These are phyloP conservation scores for Rafetus swinhoei DNA, from an alignment of 2,113 vertebrate species.

Conservation along the genomic window DNA sequence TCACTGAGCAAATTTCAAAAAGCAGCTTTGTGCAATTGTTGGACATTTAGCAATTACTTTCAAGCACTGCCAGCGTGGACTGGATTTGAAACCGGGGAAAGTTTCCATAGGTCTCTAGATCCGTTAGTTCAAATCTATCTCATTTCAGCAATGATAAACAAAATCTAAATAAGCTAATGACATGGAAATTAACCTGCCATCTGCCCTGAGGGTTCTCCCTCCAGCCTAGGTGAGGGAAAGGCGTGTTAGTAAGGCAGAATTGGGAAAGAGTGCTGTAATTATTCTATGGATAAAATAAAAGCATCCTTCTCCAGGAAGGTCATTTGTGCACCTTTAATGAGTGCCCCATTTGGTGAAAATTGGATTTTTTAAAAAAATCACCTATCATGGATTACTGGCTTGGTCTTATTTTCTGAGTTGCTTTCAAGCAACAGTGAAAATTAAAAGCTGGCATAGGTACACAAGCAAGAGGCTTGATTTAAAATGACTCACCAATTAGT, in stretches of 20 bases:
- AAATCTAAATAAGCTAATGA: background rate
- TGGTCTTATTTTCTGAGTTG: constrained; percentile 44
- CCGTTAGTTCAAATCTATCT: background rate
- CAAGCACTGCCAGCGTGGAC: background rate
- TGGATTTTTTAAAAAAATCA: constrained; percentile 17
- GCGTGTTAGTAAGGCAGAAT: background rate
- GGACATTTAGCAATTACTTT: background rate
- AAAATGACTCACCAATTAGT: constrained; percentile 59
- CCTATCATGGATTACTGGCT: constrained; percentile 35
- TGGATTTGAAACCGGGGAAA: background rate
- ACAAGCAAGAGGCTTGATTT: constrained; percentile 65
- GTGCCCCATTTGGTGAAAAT: constrained; percentile 10
- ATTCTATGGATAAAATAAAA: background rate
- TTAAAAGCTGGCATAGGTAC: constrained; percentile 52
- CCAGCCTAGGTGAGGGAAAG: background rate
- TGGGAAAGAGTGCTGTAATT: background rate
- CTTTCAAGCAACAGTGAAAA: constrained; percentile 66
- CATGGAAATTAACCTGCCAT: accelerated
- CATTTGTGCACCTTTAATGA: background rate
- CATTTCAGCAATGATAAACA: accelerated
- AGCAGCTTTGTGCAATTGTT: background rate
- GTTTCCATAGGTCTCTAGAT: background rate
- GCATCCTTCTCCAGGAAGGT: background rate
- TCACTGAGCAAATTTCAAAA: background rate
- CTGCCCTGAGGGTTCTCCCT: background rate